A percentile compares a stretch with the other conserved stretches of the same genome.
Conservation (phyloP, 2,888 invertebrate genomes). For the Athalia rosae region DNA sequence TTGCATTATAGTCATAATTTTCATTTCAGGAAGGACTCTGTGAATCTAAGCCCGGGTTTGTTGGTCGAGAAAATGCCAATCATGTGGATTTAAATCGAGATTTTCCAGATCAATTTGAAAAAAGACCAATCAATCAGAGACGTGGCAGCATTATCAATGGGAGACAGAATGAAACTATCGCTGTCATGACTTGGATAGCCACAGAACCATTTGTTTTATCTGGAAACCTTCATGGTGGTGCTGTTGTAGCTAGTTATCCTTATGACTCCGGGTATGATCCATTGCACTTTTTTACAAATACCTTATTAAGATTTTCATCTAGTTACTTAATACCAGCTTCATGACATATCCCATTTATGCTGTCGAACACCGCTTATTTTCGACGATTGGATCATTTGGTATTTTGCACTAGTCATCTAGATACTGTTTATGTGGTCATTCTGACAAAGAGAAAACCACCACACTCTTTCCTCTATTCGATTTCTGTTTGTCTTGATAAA, state of each 20-base stretch:
- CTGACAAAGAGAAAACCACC: no score
- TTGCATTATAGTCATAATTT: conserved; percentile 32
- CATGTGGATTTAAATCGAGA: conserved; percentile 91
- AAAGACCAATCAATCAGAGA: conserved; percentile 67
- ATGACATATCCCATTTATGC: no score
- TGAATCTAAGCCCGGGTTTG: conserved; percentile 79
- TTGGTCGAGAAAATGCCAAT: conserved; percentile 89
- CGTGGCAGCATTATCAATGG: conserved; percentile 76
- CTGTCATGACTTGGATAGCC: conserved; percentile 92
- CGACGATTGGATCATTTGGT: no score
- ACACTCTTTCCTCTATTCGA: no score
- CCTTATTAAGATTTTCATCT: neutral
- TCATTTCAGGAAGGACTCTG: conserved; percentile 85
- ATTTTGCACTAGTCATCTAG: no score
- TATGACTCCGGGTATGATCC: conserved; percentile 85
- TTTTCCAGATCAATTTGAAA: conserved; percentile 92
- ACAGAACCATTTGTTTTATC: conserved; percentile 93
- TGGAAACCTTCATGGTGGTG: conserved; percentile 96
- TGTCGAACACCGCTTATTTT: no score
- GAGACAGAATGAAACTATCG: conserved; percentile 90
- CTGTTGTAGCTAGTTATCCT: conserved; percentile 98
- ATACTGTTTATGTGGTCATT: no score
- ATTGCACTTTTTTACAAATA: neutral
- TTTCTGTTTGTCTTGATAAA: no score
- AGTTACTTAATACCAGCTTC: no score